Conservation (phyloP, 2,113 vertebrate species). For the Xenus cinereus region DNA sequence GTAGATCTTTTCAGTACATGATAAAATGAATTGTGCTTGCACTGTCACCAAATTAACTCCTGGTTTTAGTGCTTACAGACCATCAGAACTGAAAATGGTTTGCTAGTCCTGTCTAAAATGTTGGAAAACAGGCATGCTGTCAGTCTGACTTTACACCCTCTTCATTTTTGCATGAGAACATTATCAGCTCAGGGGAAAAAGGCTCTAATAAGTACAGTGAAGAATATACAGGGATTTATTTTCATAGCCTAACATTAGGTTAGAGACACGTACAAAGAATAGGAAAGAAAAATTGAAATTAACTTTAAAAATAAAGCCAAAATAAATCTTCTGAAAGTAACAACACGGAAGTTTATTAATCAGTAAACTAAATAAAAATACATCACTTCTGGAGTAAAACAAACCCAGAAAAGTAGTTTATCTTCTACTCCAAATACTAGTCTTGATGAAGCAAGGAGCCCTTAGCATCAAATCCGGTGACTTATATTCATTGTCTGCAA, state of each 20-base stretch:
- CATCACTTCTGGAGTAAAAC: not conserved
- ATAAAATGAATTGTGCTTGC: constrained; percentile 13
- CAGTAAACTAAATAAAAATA: not conserved
- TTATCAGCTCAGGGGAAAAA: not conserved
- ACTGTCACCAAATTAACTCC: constrained; percentile 6
- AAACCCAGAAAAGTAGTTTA: not conserved
- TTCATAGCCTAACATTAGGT: not conserved
- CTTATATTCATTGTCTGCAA: not conserved
- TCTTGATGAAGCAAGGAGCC: not conserved
- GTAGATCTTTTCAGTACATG: constrained; percentile 9
- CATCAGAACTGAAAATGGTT: not conserved
- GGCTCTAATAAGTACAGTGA: not conserved
- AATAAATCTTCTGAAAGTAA: not conserved
- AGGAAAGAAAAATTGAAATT: not conserved
- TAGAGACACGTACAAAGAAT: not conserved
- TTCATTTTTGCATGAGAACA: not conserved
- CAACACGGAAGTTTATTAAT: not conserved
- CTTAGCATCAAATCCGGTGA: not conserved
- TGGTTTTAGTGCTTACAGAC: not conserved
- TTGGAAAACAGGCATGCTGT: not conserved
- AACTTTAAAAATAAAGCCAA: not conserved
- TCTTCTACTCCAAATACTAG: not conserved
- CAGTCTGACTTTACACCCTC: not conserved
- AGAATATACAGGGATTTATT: not conserved
- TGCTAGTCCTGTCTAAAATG: not conserved